phyloP scores from a whole-genome alignment of 2,113 vertebrate genomes.

The Mirounga angustirostris region DNA sequence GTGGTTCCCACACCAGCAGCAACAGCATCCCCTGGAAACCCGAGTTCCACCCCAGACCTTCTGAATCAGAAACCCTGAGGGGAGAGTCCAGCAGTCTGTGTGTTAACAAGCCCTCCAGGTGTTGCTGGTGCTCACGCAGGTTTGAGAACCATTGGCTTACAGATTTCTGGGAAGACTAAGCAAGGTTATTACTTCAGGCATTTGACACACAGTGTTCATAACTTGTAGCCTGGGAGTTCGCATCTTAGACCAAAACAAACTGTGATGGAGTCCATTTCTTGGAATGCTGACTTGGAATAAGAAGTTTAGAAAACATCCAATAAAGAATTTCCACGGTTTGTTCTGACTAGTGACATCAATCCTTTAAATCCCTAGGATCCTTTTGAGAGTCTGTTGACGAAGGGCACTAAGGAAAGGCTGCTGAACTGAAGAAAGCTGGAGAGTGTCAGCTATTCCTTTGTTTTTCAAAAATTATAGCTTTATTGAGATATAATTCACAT shows the following conservation, averaged over 20 bases:
- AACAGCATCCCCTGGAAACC: background rate
- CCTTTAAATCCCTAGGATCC: background rate
- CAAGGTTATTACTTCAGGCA: background rate
- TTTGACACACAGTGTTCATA: background rate
- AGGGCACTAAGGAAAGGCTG: background rate
- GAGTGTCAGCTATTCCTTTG: background rate
- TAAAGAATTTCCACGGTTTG: constrained; percentile 34
- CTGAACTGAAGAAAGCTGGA: background rate
- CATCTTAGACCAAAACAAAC: constrained; percentile 30
- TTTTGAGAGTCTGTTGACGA: constrained; percentile 4
- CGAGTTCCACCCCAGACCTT: background rate
- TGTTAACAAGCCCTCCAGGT: constrained; percentile 29
- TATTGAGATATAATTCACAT: constrained; percentile 8
- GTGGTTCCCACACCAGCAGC: background rate
- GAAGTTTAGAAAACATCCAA: constrained; percentile 40
- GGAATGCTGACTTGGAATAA: constrained; percentile 56
- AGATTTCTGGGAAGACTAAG: constrained; percentile 28
- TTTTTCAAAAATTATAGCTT: background rate
- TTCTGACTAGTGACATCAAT: background rate
- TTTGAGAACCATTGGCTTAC: background rate
- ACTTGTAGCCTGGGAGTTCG: constrained; percentile 9
- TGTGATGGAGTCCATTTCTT: background rate
- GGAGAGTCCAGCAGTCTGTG: background rate
- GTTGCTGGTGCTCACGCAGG: constrained; percentile 1
- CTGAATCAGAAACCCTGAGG: constrained; percentile 52